Evolutionary conservation across 1,140 invertebrate genomes (phyloP).

Genomic region (Scaptomyza hsui): DNA sequence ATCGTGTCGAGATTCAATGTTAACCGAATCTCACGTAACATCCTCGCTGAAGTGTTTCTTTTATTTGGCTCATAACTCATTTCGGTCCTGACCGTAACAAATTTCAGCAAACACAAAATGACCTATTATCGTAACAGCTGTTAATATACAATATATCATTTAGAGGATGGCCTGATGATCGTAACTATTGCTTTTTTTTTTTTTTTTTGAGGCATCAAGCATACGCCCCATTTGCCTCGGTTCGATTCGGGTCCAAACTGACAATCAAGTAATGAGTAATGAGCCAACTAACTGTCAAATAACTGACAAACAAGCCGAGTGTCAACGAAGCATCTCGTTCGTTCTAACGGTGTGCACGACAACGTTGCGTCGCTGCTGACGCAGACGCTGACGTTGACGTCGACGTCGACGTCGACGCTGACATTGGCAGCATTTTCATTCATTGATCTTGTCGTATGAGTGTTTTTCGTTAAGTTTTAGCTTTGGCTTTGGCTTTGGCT

Average conservation of each 20-base stretch:
- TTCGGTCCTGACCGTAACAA: neutral
- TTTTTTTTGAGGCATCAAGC: neutral
- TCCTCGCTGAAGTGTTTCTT: neutral
- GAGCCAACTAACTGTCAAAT: slow-evolving; percentile 62
- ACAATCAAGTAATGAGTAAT: slow-evolving; percentile 50
- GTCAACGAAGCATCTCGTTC: slow-evolving; percentile 11
- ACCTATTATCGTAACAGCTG: no score
- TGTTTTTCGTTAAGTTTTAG: slow-evolving; percentile 7
- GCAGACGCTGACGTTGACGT: neutral
- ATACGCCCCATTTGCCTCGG: slow-evolving; percentile 22
- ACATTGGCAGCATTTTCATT: slow-evolving; percentile 47
- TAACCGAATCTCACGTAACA: neutral
- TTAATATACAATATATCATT: no score
- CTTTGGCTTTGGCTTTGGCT: slow-evolving; percentile 11
- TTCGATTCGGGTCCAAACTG: slow-evolving; percentile 13
- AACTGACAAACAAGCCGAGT: slow-evolving; percentile 10
- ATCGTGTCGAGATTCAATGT: slow-evolving; percentile 9
- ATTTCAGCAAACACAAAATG: neutral
- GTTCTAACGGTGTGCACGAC: slow-evolving; percentile 60
- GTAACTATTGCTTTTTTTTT: neutral
- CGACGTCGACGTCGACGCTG: neutral
- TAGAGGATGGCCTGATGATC: neutral
- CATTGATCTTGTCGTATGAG: slow-evolving; percentile 34
- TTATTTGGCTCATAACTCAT: neutral
- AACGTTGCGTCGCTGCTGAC: neutral